phyloP scores from a whole-genome alignment of 2,888 invertebrate species.

The Agonum fuliginosum region DNA sequence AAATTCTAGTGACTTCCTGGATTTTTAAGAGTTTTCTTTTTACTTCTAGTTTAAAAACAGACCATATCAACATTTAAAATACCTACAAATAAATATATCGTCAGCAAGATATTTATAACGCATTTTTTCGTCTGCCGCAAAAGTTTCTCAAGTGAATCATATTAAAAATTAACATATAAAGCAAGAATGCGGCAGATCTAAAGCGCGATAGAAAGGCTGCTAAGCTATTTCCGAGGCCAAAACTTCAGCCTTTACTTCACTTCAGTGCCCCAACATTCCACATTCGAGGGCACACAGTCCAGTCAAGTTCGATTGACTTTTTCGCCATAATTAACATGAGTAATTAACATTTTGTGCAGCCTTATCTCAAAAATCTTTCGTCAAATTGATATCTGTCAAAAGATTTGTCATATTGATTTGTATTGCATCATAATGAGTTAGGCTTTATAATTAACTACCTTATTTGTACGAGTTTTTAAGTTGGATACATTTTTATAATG shows the following conservation, averaged over 20 bases:
- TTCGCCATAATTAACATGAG: constrained; percentile 5
- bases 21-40: too few relatives aligned
- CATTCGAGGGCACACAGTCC: constrained; percentile 4
- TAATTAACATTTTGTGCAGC: constrained; percentile 11
- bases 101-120: too few relatives aligned
- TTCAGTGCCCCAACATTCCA: constrained; percentile 17
- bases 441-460: constrained; percentile 6
- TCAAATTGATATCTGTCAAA: background rate
- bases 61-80: too few relatives aligned
- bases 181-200: constrained; percentile 32
- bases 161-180: constrained; percentile 32
- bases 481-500: background rate
- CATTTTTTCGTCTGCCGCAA: background rate
- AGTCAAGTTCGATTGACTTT: background rate
- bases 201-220: constrained; percentile 16
- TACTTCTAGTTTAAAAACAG: too few relatives aligned
- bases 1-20: too few relatives aligned
- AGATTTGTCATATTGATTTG: constrained; percentile 10
- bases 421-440: background rate
- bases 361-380: background rate
- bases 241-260: background rate
- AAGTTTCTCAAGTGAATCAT: background rate
- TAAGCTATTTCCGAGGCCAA: constrained; percentile 38
- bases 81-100: too few relatives aligned
- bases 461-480: background rate